Base-by-base conservation (phyloP, 2,797 vertebrate genomes). In the Octomys mimax region DNA sequence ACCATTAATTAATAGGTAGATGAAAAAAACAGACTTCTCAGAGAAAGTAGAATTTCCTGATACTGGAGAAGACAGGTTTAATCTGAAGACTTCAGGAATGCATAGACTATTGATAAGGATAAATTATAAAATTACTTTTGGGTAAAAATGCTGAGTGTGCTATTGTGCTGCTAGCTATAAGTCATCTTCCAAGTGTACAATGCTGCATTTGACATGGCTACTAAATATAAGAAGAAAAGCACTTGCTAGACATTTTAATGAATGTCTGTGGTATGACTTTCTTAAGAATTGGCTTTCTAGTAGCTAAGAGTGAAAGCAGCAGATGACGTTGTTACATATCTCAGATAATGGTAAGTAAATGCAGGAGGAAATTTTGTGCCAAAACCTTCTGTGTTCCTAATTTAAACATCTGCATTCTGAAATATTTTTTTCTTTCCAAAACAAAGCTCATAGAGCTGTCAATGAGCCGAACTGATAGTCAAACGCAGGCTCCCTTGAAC, bases 391-490 rank as follows among this genome's bases (percentile, higher is more conserved):
- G 7, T 33, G 1, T 77, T 92, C 49, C 19, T 90, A 82, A 87
- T 19, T 89, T 92, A 57, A 80, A 39, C 24, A 70, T 83, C 68
- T 92, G 36, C 12, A 82, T 93, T 89, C 28, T 49, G 39, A 75
- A 59, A 26, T 46, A 88, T 93, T 18, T 91, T 18, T 49, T 59
- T 95, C n/a, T 92, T 94, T 82, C 9, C 79, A 87, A 96, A 79
- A 86, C 11, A 83, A 75, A 93, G 19, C 18, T 49, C 66, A 87
- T 16, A 52, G 42, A 88, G 66, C 59, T 80, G 52, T 73, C 42
- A 84, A 83, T 6, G 3, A n/a, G 59, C 6, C 87, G 46, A 93
- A 62, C 4, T 39, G 87, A 66, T 36, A 92, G 87, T 88, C 42
- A 70, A 31, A 89, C 13, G 7, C 33, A 83, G 26, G 19, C 24